Conservation (phyloP, 2,797 vertebrate species). For the Cuniculus paca region DNA sequence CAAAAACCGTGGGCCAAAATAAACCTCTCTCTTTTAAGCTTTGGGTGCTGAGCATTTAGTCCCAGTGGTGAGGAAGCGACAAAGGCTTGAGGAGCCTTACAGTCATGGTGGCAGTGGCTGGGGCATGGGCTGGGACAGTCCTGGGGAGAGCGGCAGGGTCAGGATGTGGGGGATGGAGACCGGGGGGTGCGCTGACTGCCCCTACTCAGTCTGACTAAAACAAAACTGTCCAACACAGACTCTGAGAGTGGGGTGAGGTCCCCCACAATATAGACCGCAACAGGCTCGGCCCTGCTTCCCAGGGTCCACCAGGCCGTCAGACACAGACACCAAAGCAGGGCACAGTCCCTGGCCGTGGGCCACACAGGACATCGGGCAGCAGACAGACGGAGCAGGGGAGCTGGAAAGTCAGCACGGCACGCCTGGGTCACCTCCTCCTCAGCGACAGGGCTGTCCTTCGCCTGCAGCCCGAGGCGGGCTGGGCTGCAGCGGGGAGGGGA, state of each 20-base stretch:
- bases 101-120: accelerated
- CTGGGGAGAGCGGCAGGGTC: not conserved
- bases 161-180: accelerated
- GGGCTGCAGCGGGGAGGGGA: not conserved
- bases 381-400: accelerated
- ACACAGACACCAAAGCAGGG: not conserved
- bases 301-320: accelerated
- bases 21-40: not conserved
- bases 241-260: accelerated
- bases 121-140: accelerated
- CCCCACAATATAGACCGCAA: accelerated
- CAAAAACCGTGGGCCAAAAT: not conserved
- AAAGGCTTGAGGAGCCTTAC: not conserved
- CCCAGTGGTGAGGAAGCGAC: not conserved
- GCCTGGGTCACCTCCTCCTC: no score
- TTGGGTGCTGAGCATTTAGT: not conserved
- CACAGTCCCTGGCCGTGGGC: not conserved
- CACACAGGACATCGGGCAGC: accelerated
- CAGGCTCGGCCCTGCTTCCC: not conserved
- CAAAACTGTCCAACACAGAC: accelerated
- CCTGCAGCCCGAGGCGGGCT: not conserved
- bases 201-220: not conserved
- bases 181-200: accelerated
- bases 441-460: not conserved
- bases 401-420: not conserved